Base-by-base conservation (phyloP, 2,888 invertebrate species). In the Agonopterix heracliana region DNA sequence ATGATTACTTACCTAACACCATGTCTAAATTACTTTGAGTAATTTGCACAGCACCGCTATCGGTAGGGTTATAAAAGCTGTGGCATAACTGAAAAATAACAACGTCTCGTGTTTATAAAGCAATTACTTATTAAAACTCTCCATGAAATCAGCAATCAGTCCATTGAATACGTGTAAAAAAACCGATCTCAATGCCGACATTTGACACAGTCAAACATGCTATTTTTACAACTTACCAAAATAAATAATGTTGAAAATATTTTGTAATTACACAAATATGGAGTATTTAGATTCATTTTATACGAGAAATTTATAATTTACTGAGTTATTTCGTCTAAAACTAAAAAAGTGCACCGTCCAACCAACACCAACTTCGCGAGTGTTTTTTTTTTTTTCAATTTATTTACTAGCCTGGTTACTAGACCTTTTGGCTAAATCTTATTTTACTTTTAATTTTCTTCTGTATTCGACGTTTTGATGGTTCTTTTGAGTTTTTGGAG, bases 31-130 rank as follows among this genome's bases (percentile, higher is more conserved):
- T 96, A 75, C 92, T 91, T 80, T 92, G 90, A 56, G 93, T 95
- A 71, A 97, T 90, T 75, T 94, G 91, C 49, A 95, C 92, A 56
- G 96, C 96, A 52, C 94, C 96, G 80, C 94, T 94, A 86, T 94
- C 92, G 57, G 93, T 93, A 58, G 94, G 94, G 75, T 93, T 93
- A 78, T 93, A 93, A 85, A 93, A 93, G 77, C 81, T 77, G 71
- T 87, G 86, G 67, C 84, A 87, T 62, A 87, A 69, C 88, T 88
- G 74, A 73, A 87, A 86, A 71, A 78, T 65, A 86, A 80, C 75
- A 81, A 74, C 26, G 11, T 64, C 59, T 53, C 47, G 66, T 68
- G 71, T 60, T 55, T 51, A 65, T 51, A 64, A 61, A 63, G 50
- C 68, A 71, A 81, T 82, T 79, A 81, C 64, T 80, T 74, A 68